A percentile compares a stretch with the other conserved stretches of the same genome.
Conservation (phyloP, 2,888 invertebrate genomes). For the Auanema sp. region DNA sequence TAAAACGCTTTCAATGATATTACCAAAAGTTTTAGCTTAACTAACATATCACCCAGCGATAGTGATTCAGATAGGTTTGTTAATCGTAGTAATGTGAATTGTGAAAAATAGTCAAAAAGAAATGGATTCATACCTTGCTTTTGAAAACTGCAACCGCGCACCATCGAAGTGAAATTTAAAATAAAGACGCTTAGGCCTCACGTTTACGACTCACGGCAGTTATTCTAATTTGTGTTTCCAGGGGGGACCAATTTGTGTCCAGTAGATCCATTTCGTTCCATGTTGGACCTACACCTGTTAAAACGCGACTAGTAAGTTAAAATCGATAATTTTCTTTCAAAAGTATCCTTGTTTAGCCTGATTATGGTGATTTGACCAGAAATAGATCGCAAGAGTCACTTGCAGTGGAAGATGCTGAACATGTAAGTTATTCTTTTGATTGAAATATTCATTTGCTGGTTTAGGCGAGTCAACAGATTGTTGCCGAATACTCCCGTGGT, state of each 20-base stretch:
- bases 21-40: neutral
- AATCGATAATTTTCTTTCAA: neutral
- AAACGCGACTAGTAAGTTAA: slow-evolving; percentile 7
- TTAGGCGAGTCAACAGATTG: slow-evolving; percentile 20
- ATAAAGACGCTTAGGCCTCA: no score
- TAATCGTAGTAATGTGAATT: neutral
- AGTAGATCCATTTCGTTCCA: slow-evolving; percentile 58
- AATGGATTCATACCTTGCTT: no score
- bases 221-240: slow-evolving; percentile 17
- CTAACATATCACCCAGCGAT: neutral
- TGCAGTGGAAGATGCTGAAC: slow-evolving; percentile 20
- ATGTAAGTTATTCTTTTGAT: neutral
- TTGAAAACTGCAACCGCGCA: no score
- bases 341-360: slow-evolving; percentile 6
- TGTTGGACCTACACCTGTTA: slow-evolving; percentile 20
- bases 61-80: neutral
- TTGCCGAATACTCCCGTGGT: slow-evolving; percentile 33
- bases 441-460: no score
- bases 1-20: neutral
- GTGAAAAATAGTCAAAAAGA: no score
- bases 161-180: no score
- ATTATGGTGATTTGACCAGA: slow-evolving; percentile 13
- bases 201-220: no score
- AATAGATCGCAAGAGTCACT: slow-evolving; percentile 25
- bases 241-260: slow-evolving; percentile 51